Conservation (phyloP, 2,888 invertebrate genomes). For the Zygaena filipendulae region DNA sequence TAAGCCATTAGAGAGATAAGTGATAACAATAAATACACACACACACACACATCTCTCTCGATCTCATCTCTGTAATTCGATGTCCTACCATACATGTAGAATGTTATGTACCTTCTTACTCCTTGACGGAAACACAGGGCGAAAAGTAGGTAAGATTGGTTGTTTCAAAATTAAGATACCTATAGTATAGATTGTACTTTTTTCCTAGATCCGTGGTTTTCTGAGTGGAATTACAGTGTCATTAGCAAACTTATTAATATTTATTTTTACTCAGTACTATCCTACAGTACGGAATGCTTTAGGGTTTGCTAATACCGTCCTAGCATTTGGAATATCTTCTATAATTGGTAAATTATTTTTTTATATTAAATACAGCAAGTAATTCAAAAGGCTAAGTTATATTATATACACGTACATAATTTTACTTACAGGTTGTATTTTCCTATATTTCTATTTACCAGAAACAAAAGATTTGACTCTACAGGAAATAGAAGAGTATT, state of each 20-base stretch:
- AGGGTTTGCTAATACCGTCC: slow-evolving; percentile 22
- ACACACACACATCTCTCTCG: no score
- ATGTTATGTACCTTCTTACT: no score
- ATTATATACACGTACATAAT: background rate
- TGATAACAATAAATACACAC: no score
- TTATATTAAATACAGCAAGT: background rate
- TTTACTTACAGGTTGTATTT: slow-evolving; percentile 47
- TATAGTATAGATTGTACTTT: background rate
- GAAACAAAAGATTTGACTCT: slow-evolving; percentile 72
- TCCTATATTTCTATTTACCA: slow-evolving; percentile 67
- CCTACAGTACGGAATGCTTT: slow-evolving; percentile 21
- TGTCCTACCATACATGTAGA: no score
- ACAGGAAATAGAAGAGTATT: slow-evolving; percentile 75
- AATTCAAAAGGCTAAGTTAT: background rate
- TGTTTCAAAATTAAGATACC: background rate
- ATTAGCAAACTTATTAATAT: slow-evolving; percentile 25
- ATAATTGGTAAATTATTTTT: slow-evolving; percentile 25
- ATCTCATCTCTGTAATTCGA: no score
- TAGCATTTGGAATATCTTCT: slow-evolving; percentile 25
- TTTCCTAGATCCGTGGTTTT: slow-evolving; percentile 65
- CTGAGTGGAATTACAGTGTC: slow-evolving; percentile 69
- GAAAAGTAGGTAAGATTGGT: no score
- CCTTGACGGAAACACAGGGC: no score
- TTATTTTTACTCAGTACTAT: slow-evolving; percentile 23
- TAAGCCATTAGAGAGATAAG: no score